Conservation (phyloP, 2,113 vertebrate genomes). For the Semnornis frantzii region DNA sequence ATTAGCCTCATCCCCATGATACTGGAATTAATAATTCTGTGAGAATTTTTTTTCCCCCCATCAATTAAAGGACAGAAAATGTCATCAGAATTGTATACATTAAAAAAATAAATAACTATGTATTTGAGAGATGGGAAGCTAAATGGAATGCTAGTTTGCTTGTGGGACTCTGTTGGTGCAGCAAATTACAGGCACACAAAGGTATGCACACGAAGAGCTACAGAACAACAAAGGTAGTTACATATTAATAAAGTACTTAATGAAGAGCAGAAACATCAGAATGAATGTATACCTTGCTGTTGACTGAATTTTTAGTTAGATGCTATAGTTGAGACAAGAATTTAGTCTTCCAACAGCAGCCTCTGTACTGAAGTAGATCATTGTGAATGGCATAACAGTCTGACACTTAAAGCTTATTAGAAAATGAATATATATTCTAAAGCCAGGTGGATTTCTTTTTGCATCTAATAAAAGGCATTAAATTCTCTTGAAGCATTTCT, state of each 20-base stretch:
- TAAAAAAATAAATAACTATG: not conserved
- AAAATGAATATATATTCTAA: not conserved
- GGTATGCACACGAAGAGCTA: not conserved
- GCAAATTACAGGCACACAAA: not conserved
- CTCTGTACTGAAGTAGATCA: not conserved
- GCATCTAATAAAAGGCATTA: not conserved
- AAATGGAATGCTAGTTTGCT: not conserved
- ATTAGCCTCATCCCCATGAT: not conserved
- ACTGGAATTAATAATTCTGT: not conserved
- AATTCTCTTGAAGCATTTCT: not conserved
- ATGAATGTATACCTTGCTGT: not conserved
- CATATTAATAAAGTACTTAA: not conserved
- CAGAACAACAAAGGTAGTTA: not conserved
- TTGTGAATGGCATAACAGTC: not conserved
- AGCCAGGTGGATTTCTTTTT: not conserved
- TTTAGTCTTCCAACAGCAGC: not conserved
- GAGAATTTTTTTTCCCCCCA: not conserved
- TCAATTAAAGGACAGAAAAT: not conserved
- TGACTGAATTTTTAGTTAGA: not conserved
- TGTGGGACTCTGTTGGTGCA: not conserved
- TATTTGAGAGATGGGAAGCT: not conserved
- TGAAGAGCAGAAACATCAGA: not conserved
- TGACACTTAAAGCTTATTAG: not conserved
- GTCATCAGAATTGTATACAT: not conserved
- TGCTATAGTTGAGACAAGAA: rapidly evolving